Evolutionary conservation across 2,888 invertebrate species (phyloP).

Genomic region (Chymomyza caudatula): DNA sequence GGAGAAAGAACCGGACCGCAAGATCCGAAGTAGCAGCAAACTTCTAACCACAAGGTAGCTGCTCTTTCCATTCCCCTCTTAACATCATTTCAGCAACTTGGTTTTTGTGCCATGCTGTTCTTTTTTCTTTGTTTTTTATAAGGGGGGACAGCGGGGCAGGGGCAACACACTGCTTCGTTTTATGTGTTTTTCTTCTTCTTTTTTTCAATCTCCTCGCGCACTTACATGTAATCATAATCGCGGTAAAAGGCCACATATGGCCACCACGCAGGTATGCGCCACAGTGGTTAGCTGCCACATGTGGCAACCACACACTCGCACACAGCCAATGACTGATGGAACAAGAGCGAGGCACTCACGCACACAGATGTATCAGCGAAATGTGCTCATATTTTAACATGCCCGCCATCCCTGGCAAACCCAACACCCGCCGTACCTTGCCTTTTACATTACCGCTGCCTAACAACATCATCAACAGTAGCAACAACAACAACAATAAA

Average conservation of each 20-base stretch:
- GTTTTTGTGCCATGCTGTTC: constrained; percentile 9
- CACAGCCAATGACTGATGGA: neutral
- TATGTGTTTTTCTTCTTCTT: constrained; percentile 4
- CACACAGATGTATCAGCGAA: constrained; percentile 16
- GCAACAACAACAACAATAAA: constrained; percentile 40
- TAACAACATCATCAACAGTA: constrained; percentile 33
- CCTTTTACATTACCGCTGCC: neutral
- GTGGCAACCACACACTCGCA: neutral
- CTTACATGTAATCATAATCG: constrained; percentile 65
- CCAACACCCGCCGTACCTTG: neutral
- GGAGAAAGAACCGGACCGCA: neutral
- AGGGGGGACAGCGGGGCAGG: neutral
- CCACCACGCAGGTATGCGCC: constrained; percentile 28
- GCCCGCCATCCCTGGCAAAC: neutral
- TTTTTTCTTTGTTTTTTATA: too few relatives aligned
- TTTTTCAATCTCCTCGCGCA: constrained; percentile 46
- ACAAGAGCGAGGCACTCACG: constrained; percentile 13
- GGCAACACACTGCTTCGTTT: constrained; percentile 22
- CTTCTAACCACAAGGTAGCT: too few relatives aligned
- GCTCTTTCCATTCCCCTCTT: neutral
- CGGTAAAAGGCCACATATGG: constrained; percentile 65
- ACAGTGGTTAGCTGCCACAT: constrained; percentile 15
- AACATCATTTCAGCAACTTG: constrained; percentile 5
- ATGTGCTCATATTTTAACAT: constrained; percentile 58
- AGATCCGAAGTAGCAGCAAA: neutral